phyloP scores from a whole-genome alignment of 2,797 vertebrate species.

The Rhincodon typus region DNA sequence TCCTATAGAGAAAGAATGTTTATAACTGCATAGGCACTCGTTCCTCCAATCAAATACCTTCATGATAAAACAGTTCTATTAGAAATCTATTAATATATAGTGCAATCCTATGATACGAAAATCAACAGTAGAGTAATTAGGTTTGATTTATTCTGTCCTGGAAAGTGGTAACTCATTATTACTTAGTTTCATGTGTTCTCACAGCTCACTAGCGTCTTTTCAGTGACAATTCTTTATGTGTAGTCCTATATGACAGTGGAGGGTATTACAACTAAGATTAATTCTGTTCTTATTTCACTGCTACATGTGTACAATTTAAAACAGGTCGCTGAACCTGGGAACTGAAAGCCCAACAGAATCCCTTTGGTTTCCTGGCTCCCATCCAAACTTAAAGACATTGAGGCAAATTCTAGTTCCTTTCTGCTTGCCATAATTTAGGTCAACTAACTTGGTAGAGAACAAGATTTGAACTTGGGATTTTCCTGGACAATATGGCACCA shows the following conservation, averaged over 20 bases:
- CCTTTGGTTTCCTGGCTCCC: not conserved
- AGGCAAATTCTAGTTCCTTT: not conserved
- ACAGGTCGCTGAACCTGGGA: not conserved
- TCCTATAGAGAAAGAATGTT: not conserved
- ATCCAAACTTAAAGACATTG: not conserved
- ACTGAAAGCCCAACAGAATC: not conserved
- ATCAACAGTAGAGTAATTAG: not conserved
- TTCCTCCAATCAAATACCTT: not conserved
- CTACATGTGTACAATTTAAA: not conserved
- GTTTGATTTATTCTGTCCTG: not conserved
- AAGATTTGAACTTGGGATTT: not conserved
- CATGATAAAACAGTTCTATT: not conserved
- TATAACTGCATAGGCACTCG: not conserved
- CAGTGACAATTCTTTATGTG: not conserved
- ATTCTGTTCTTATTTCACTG: not conserved
- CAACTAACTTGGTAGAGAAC: not conserved
- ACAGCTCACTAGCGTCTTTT: not conserved
- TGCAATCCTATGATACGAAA: not conserved
- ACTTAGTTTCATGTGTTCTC: not conserved
- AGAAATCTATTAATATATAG: not conserved
- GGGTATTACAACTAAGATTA: not conserved
- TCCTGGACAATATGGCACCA: not conserved
- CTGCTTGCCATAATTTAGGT: not conserved
- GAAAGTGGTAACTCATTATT: not conserved
- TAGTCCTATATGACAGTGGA: not conserved